Evolutionary conservation across 2,888 invertebrate species (phyloP), one percentile per base, ranked within the genome.

Genomic region (Pollenia labialis): DNA sequence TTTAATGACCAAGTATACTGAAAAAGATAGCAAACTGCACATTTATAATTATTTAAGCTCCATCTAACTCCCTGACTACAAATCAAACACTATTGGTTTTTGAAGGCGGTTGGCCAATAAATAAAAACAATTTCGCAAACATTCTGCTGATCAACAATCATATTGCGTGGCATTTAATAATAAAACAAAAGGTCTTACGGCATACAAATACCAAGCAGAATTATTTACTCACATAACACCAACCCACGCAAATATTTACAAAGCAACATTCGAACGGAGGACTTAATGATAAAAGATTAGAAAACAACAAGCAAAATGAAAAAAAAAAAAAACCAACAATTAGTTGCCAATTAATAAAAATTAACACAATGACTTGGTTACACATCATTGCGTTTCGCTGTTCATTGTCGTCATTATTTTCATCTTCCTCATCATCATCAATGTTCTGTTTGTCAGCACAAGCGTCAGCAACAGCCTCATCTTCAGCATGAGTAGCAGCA

Each of bases 261-360:
- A 2, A 71, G 12, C 40, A 48, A 50, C 48, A 50, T 50, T 54
- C 58, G 18, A 52, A 46, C 32, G 6, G 50, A 50, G 48, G 44
- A 56, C 42, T 58, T 32, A 68, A 68, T 32, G 18, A 74, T 32
- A 52, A 79, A 66, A 74, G 66, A 69, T 32, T 48, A 14, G 16
- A 64, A 54, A 64, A 48, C 6, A 64, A 18, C 23, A 62, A 40
- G 48, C 11, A 52, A 76, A 71, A 44, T 50, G 10, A 56, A 60
- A 77, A 69, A 87, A 88, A 52, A 60, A 82, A 87, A 88, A 52
- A 60, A 82, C 4, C 86, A 89, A 88, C 89, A 89, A 90, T 90
- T 90, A 89, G 89, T 88, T 90, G 89, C 86, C 89, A 90, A 90
- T 90, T 90, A 90, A 90, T 90, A 89, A 87, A 90, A 90, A 90